Evolutionary conservation across 1,140 invertebrate species (phyloP), one percentile per base, ranked within the genome.

Genomic region (Nixonia krombeini): DNA sequence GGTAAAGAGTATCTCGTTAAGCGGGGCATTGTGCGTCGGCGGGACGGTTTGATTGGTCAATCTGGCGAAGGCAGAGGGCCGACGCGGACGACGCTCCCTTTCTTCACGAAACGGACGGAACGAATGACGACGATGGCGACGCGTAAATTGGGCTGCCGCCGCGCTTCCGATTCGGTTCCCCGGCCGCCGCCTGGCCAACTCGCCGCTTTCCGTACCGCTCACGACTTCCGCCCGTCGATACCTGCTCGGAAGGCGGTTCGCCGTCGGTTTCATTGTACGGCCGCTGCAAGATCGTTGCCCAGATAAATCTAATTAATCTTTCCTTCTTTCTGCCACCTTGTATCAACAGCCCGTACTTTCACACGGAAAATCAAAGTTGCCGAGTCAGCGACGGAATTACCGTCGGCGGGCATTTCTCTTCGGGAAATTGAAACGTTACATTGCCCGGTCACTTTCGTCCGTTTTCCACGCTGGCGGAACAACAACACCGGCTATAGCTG

Each of bases 21-120:
- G 70, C 42, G 62, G 42, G 58, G 74, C 45, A 81, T 81, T 80
- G 79, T 81, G 70, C 62, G 72, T 65, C 72, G 71, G 70, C 70
- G 69, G 71, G 61, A 70, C 65, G 70, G 59, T 79, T 81, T 81
- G 79, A 83, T 83, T 83, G 78, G 78, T 81, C 72, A 83, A 83
- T 81, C 78, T 78, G 58, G 49, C 26, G 64, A 41, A 57, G 63
- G 55, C 59, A 44, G 21, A 63, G 47, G 44, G 59, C 35, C 49
- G n/a, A n/a, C 25, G n/a, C 13, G 4, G 4, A 6, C 12, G 7
- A 4, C 8, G 33, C 52, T 61, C 62, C 38, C 65, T 61, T 67
- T 71, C 56, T 62, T 49, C 49, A 29, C 56, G 15, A 50, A 67
- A 47, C 51, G 18, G 38, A 55, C 47, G 59, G 46, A 68, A 70